Evolutionary conservation across 2,113 vertebrate species (phyloP).

Genomic region (Tapirus terrestris): DNA sequence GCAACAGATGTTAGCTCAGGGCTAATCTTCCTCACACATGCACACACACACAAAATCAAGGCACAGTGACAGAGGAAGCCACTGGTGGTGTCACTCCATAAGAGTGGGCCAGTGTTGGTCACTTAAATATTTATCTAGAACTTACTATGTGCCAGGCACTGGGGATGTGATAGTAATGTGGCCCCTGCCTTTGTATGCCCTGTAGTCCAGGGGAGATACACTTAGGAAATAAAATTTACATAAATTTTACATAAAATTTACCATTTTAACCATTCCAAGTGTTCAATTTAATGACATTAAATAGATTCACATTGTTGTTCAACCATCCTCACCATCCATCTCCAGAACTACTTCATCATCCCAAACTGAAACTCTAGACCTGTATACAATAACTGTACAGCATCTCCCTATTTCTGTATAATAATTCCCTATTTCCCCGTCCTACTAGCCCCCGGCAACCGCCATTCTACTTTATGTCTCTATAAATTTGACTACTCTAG

Average conservation of each 20-base stretch:
- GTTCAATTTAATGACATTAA: not conserved
- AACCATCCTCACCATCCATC: too few species aligned
- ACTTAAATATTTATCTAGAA: not conserved
- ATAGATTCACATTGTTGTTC: accelerated
- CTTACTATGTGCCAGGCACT: too few species aligned
- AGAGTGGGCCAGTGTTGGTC: not conserved
- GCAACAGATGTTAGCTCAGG: too few species aligned
- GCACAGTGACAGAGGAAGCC: not conserved
- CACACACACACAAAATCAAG: not conserved
- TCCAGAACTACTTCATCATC: not conserved
- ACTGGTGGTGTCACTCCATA: accelerated
- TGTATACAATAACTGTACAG: too few species aligned
- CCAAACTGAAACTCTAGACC: not conserved
- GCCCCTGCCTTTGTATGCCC: not conserved
- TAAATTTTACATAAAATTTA: not conserved
- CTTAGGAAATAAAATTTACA: too few species aligned
- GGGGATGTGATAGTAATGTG: too few species aligned
- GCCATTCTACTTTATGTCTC: not conserved
- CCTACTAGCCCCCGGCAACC: too few species aligned
- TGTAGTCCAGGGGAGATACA: not conserved
- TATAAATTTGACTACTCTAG: not conserved
- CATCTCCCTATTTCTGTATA: too few species aligned
- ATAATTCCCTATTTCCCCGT: too few species aligned
- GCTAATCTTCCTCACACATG: too few species aligned
- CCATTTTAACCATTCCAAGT: not conserved